Base-by-base conservation (phyloP, 2,113 vertebrate genomes). In the Notothenia coriiceps region DNA sequence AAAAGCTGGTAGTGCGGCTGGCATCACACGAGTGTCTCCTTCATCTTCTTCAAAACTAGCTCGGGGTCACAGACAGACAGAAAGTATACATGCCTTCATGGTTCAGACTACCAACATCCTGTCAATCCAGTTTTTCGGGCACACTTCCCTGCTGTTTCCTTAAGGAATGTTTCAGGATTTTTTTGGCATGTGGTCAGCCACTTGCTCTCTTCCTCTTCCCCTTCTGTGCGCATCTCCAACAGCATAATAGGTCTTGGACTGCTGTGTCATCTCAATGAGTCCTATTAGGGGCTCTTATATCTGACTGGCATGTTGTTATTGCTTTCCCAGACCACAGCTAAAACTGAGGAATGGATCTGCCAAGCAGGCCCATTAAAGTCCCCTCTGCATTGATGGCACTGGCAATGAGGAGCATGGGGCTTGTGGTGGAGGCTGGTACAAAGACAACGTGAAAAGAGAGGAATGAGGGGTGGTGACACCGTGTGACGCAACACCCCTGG, bases 241-340 rank as follows among this genome's bases (percentile, higher is more conserved):
- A 54, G 63, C 52, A 84, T 83, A 88, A 88, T 64, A 47, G 81
- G 67, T 55, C 78, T 73, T 72, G 44, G 59, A 77, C 88, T 89
- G 85, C 86, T 77, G 73, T 85, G 79, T 85, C 77, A 86, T 85
- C 84, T 80, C 70, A 70, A 74, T 54, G 69, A 89, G 89, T 85
- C 77, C 80, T 86, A 88, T 92, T 91, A 91, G 78, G 73, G 83
- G 33, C 86, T 88, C 84, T 87, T 88, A 86, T 60, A 80, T 90
- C 79, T 64, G 79, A 87, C 77, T 91, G 85, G 81, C 89, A 85
- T 84, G 65, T 79, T 88, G 82, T 86, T 85, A 91, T 79, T 78
- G 77, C 78, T 79, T 75, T 86, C 70, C 76, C 63, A 70, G 63
- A 87, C 81, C 79, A 67, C 79, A 75, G 71, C 59, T 71, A 70